These are phyloP conservation scores for Thaumetopoea pityocampa DNA, from an alignment of 1,140 invertebrate genomes.

Conservation along the genomic window DNA sequence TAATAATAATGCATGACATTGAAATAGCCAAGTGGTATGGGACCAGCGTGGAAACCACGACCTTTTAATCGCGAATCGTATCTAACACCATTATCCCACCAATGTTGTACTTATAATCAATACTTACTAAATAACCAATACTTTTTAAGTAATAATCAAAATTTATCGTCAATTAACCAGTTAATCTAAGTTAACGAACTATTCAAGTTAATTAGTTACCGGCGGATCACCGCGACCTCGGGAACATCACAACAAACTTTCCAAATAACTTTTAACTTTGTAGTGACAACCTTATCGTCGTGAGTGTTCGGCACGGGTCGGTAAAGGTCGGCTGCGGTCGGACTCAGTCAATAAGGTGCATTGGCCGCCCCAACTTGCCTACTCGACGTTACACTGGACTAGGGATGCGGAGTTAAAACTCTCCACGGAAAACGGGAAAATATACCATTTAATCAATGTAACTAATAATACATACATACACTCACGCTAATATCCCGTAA, in stretches of 20 bases:
- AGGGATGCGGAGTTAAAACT: conserved; percentile 16
- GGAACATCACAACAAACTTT: conserved; percentile 26
- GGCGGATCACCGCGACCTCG: conserved; percentile 7
- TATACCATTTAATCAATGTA: no score
- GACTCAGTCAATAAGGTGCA: conserved; percentile 42
- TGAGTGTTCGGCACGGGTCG: conserved; percentile 23
- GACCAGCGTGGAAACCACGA: no score
- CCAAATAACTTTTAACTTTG: conserved; percentile 31
- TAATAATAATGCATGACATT: no score
- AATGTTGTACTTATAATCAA: background rate
- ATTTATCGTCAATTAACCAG: conserved; percentile 18
- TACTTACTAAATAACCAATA: background rate
- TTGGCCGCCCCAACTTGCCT: conserved; percentile 33
- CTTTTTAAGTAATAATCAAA: conserved; percentile 1
- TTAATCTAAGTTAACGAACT: conserved; percentile 23
- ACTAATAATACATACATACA: no score
- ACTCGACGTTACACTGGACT: conserved; percentile 26
- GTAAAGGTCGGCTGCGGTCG: conserved; percentile 28
- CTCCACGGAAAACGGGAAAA: conserved; percentile 16
- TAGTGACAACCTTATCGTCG: conserved; percentile 28
- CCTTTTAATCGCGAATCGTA: no score
- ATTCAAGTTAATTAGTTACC: conserved; percentile 25
- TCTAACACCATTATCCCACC: no score
- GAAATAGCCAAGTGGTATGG: no score
- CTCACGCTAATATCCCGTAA: no score